phyloP scores from a whole-genome alignment of 2,113 vertebrate species.

The Maccullochella peelii region DNA sequence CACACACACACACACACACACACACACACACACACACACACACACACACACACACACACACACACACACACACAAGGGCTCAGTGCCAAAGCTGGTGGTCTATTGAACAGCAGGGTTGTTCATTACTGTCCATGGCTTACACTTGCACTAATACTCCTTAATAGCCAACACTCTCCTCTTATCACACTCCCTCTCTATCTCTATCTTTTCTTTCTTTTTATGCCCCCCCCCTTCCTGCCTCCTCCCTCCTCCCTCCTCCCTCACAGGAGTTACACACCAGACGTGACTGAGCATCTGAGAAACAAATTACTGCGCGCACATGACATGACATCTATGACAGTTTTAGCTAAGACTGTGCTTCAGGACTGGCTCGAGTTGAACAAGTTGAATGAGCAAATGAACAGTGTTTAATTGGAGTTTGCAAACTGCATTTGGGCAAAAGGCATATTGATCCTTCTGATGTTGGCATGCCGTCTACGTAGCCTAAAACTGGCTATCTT shows the following conservation, averaged over 20 bases:
- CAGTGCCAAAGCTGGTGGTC: constrained; percentile 51
- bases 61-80: constrained; percentile 20
- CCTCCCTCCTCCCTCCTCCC: background rate
- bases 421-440: background rate
- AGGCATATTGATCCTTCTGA: background rate
- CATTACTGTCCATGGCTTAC: constrained; percentile 64
- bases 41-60: constrained; percentile 31
- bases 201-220: background rate
- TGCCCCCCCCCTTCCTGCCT: background rate
- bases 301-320: background rate
- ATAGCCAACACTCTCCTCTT: constrained; percentile 47
- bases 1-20: constrained; percentile 29
- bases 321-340: constrained; percentile 4
- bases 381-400: constrained; percentile 6
- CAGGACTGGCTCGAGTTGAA: background rate
- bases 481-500: background rate
- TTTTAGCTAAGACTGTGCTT: background rate
- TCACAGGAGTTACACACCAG: background rate
- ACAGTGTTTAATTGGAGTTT: background rate
- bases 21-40: constrained; percentile 42
- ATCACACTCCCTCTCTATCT: constrained; percentile 18
- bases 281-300: background rate
- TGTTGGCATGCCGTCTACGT: background rate
- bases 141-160: constrained; percentile 56
- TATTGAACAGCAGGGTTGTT: constrained; percentile 47